A percentile compares a stretch with the other conserved stretches of the same genome.
These are phyloP conservation scores for Aspidapion aeneum DNA, from an alignment of 2,888 invertebrate species.

Conservation along the genomic window DNA sequence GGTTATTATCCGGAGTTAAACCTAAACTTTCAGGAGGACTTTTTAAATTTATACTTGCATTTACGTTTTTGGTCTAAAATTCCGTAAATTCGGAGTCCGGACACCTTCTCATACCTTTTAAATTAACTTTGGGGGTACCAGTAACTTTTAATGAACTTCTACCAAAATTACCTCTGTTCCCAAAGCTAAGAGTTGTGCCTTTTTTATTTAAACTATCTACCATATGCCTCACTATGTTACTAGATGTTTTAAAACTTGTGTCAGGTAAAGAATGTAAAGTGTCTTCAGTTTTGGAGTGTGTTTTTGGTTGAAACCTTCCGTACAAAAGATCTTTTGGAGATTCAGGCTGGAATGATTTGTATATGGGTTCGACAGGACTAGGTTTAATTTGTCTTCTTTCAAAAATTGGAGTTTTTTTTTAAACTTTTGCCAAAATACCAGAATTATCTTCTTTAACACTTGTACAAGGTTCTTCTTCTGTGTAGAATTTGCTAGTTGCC, in stretches of 20 bases:
- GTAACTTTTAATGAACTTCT: conserved; percentile 43
- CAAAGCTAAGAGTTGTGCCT: conserved; percentile 36
- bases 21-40: too few species aligned
- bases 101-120: conserved; percentile 16
- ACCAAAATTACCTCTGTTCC: conserved; percentile 38
- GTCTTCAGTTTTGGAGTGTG: neutral
- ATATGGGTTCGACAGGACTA: neutral
- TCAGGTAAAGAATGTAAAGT: neutral
- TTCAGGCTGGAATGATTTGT: neutral
- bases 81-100: conserved; percentile 30
- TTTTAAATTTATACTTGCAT: too few species aligned
- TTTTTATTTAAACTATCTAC: conserved; percentile 45
- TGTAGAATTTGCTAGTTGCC: conserved; percentile 1
- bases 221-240: conserved; percentile 43
- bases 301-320: neutral
- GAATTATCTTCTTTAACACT: conserved; percentile 12
- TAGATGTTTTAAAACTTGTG: conserved; percentile 11
- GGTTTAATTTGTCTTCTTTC: conserved; percentile 19
- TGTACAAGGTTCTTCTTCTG: neutral
- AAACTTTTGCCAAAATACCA: conserved; percentile 22
- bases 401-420: conserved; percentile 22
- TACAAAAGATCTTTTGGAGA: neutral
- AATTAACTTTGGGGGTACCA: conserved; percentile 37
- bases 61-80: too few species aligned
- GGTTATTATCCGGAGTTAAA: too few species aligned